A percentile compares a stretch with the other conserved stretches of the same genome.
Evolutionary conservation across 2,888 invertebrate species (phyloP).

Genomic region (Phalangium opilio): DNA sequence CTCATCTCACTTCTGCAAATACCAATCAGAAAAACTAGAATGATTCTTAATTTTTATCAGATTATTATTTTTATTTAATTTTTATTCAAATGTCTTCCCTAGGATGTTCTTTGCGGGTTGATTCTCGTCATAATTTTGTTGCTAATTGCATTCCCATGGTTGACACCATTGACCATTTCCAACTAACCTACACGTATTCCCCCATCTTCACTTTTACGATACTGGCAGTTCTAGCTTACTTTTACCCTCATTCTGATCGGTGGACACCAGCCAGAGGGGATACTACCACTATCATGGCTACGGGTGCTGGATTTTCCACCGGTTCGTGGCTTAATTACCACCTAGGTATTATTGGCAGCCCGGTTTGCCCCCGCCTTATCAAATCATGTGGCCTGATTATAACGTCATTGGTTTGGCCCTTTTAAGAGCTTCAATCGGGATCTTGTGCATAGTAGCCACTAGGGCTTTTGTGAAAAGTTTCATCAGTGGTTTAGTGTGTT

Average conservation of each 20-base stretch:
- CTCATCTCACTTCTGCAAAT: no score
- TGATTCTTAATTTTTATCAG: conserved; percentile 3
- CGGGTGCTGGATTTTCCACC: conserved; percentile 56
- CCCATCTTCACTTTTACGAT: conserved; percentile 43
- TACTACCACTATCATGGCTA: conserved; percentile 71
- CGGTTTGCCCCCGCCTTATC: conserved; percentile 51
- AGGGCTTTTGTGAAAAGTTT: conserved; percentile 49
- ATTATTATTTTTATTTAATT: no score
- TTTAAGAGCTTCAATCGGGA: conserved; percentile 56
- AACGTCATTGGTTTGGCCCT: conserved; percentile 49
- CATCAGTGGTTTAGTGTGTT: conserved; percentile 52
- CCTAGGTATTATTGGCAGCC: conserved; percentile 40
- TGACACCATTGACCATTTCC: conserved; percentile 52
- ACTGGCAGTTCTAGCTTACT: conserved; percentile 52
- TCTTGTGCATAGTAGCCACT: conserved; percentile 53
- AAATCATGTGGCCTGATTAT: conserved; percentile 60
- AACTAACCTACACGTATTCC: conserved; percentile 49
- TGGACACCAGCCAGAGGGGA: conserved; percentile 87
- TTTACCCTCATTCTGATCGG: conserved; percentile 63
- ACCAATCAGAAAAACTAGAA: no score
- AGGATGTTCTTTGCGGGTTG: conserved; percentile 72
- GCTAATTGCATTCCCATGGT: conserved; percentile 54
- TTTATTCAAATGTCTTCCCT: conserved; percentile 27
- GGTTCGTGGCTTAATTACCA: conserved; percentile 76
- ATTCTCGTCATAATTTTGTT: conserved; percentile 49